Evolutionary conservation across 2,113 vertebrate species (phyloP), one percentile per base, ranked within the genome.

Genomic region (Oryzias melastigma): DNA sequence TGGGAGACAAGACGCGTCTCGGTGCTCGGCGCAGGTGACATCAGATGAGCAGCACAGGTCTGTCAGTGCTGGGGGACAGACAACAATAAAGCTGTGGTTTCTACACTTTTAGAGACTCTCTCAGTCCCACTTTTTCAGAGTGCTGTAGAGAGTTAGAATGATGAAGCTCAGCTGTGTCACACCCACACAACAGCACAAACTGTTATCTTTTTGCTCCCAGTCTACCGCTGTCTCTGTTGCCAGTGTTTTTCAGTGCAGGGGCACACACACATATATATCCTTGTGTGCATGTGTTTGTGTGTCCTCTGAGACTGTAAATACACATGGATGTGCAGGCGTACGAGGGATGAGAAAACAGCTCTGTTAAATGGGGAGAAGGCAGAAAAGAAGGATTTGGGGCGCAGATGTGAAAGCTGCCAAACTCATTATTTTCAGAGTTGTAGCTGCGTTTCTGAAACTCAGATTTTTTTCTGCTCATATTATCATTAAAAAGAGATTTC

Each of bases 161-260:
- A 77, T 41, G 46, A 58, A 72, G 78, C 65, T 62, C 67, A 46
- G 69, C 77, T 51, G 57, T 77, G 78, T 81, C 73, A 75, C 78
- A 76, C 82, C 78, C 74, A 84, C 81, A 80, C 72, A 81, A 68
- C 78, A 71, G 74, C 81, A 78, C 27, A 62, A 67, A 76, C 75
- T 84, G 63, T 85, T 85, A 85, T 86, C 81, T 57, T 84, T 76
- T 53, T 1, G 60, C 73, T 74, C 75, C 29, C 74, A 71, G 74
- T 79, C 67, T 74, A 64, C 52, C 58, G 69, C 69, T 83, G 73
- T 80, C 82, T 85, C 55, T 64, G 68, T 69, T 80, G 72, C 52
- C 64, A 51, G 71, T 73, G 63, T 74, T 52, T 77, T 61, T 44
- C 47, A 44, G 52, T 57, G 67, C 17, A 18, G 44, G 1, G 27